Base-by-base conservation (phyloP, 1,140 invertebrate species). In the Oncopeltus fasciatus region DNA sequence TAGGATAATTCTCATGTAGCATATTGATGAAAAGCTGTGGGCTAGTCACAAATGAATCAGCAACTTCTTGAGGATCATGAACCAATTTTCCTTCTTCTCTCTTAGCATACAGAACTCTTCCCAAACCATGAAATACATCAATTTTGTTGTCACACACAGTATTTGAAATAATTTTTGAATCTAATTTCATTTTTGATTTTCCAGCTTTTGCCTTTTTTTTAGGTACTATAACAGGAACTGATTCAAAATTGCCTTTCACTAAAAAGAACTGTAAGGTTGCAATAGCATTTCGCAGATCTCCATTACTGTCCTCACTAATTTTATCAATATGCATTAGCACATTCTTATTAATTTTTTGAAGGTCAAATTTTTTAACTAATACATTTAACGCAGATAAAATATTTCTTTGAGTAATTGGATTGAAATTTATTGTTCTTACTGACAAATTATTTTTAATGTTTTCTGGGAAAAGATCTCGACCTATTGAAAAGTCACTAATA, bases 281-380 rank as follows among this genome's bases (percentile, higher is more conserved):
- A 24, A 64, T 64, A 1, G 63, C 63, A 59, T 60, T 64, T 49
- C 63, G 28, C 29, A 64, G 43, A 57, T 64, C 63, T 20, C 63
- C 63, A 49, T 60, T 51, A 53, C 63, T 60, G 8, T 33, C 27
- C 20, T 16, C 21, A 26, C 21, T 29, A 24, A 64, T 57, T n/a
- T 56, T 43, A 38, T 60, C 29, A n/a, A 60, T 51, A 27, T 59
- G 29, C 26, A 3, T 11, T 44, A 43, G 46, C 28, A 28, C 14
- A 27, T 2, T 11, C 27, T 16, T n/a, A 14, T 27, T 49, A 14
- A 28, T 46, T 51, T 51, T 51, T n/a, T 26, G n/a, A 53, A 53
- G 20, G 12, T 26, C 49, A 27, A 53, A 53, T 51, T 18, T 60
- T 29, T 26, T 56, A n/a, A 56, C 29, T 18, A 60, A 47, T 21